A percentile compares a stretch with the other conserved stretches of the same genome.
Evolutionary conservation across 1,140 invertebrate genomes (phyloP).

Genomic region (Aphaenogaster rudis): DNA sequence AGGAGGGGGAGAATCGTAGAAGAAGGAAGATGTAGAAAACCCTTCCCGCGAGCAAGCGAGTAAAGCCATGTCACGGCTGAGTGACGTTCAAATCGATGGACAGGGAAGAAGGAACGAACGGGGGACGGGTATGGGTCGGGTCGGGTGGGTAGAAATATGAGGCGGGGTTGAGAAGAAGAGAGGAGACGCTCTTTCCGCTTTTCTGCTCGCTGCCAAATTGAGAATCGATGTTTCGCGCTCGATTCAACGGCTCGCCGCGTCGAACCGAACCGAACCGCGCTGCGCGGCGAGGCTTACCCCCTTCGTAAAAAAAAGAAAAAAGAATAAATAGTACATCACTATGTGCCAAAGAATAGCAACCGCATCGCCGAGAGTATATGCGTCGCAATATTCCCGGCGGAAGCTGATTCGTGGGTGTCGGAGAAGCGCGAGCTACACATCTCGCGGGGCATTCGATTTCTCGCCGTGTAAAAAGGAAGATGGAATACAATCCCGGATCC

Average conservation of each 20-base stretch:
- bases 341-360: conserved; percentile 16
- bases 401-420: background rate
- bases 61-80: conserved; percentile 74
- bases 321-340: background rate
- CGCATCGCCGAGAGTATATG: background rate
- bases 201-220: conserved; percentile 73
- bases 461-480: background rate
- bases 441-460: background rate
- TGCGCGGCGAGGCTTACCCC: conserved; percentile 30
- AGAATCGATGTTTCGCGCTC: conserved; percentile 76
- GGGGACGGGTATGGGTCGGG: background rate
- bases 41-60: conserved; percentile 45
- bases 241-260: conserved; percentile 54
- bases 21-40: conserved; percentile 20
- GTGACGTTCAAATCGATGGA: conserved; percentile 72
- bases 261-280: background rate
- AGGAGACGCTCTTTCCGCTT: conserved; percentile 57
- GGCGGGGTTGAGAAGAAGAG: conserved; percentile 12
- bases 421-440: background rate
- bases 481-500: background rate
- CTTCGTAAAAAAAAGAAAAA: background rate
- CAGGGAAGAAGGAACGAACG: conserved; percentile 11
- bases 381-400: background rate
- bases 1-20: background rate
- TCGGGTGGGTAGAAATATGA: conserved; percentile 38